Evolutionary conservation across 2,888 invertebrate genomes (phyloP).

Genomic region (Metacarcinus magister): DNA sequence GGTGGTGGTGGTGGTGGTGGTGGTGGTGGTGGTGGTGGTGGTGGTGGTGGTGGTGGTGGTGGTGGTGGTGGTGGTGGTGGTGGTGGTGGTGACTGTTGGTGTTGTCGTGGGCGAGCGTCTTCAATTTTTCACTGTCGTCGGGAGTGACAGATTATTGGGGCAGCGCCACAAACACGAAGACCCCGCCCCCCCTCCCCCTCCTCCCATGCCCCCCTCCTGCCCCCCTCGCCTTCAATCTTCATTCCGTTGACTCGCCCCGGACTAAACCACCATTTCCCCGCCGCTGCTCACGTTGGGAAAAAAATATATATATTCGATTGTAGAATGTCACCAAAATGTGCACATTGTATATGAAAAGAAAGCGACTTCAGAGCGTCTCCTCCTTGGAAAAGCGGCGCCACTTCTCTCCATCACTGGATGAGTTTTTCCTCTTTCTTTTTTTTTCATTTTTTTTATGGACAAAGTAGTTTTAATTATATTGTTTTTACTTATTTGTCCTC

Average conservation of each 20-base stretch:
- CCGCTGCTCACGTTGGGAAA: constrained; percentile 21
- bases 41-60: neutral
- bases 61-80: constrained; percentile 20
- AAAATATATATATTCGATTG: constrained; percentile 54
- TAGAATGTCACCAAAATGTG: constrained; percentile 66
- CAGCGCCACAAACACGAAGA: constrained; percentile 63
- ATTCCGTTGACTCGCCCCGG: constrained; percentile 57
- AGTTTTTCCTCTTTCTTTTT: neutral
- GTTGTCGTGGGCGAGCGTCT: constrained; percentile 72
- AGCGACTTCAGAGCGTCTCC: constrained; percentile 3
- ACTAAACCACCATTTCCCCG: constrained; percentile 60
- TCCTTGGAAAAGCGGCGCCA: constrained; percentile 16
- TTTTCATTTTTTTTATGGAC: neutral
- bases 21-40: neutral
- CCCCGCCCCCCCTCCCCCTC: constrained; percentile 1
- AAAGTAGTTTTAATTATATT: neutral
- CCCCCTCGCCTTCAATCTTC: constrained; percentile 68
- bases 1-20: neutral
- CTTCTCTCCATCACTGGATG: constrained; percentile 20
- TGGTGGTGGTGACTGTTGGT: constrained; percentile 57
- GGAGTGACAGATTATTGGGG: constrained; percentile 79
- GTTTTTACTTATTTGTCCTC: neutral
- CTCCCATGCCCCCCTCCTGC: neutral
- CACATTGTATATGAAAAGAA: constrained; percentile 48
- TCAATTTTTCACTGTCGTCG: constrained; percentile 76